Base-by-base conservation (phyloP, 2,113 vertebrate species). In the Chionodraco myersi region DNA sequence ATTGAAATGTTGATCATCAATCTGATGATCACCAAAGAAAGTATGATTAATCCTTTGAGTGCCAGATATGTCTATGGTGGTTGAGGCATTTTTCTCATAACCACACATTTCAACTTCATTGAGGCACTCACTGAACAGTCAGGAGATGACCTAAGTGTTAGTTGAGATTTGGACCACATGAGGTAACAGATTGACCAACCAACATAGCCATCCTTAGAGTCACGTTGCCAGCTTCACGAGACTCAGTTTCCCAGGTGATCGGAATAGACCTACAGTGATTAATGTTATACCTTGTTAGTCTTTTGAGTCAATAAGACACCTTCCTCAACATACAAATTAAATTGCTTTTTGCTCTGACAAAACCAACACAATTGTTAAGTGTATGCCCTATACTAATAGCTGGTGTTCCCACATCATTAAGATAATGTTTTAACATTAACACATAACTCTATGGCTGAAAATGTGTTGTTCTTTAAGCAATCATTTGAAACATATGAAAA, bases 391-490 rank as follows among this genome's bases (percentile, higher is more conserved):
- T 18, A 3, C 34, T 26, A 41, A 41, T 41, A 8, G 36, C 36
- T 41, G 36, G 36, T 41, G 36, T 41, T 41, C 36, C 36, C 36
- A 41, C n/a, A 62, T n/a, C 34, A 11, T 63, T 51, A 53, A 13
- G 8, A 14, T 12, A 21, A 34, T 47, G 8, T 13, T 30, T 82
- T 18, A 59, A 60, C 16, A 21, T 21, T 21, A 21, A 21, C 21
- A 21, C 21, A 21, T 18, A 59, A 60, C 16, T 52, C 23, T 36
- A 11, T 45, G 18, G 36, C 62, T 47, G 10, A 57, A 76, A 61
- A 74, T 15, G 12, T 54, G 16, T 60, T 54, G 34, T 80, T 76
- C n/a, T 51, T 34, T 13, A 57, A 72, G 14, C 34, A 72, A 34
- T 60, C 49, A 68, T 62, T 64, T 44, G 15, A 66, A 66, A 45